phyloP scores from a whole-genome alignment of 1,140 invertebrate genomes.

The Psilanteris sp. region DNA sequence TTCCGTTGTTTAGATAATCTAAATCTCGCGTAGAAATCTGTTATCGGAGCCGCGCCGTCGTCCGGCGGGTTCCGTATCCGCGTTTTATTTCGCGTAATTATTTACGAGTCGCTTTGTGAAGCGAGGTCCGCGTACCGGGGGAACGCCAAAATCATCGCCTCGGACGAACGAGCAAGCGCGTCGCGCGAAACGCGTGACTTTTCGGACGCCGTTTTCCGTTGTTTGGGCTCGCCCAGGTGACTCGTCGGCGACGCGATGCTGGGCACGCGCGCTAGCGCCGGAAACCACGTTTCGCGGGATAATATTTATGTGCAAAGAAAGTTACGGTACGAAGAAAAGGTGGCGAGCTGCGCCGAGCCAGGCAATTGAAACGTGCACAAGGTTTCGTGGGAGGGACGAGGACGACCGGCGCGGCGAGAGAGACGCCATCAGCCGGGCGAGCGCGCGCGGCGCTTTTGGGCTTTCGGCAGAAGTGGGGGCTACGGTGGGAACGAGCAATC shows the following conservation, averaged over 20 bases:
- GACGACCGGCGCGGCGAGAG: background rate
- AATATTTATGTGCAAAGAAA: conserved; percentile 47
- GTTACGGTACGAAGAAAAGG: conserved; percentile 42
- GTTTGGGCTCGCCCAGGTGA: background rate
- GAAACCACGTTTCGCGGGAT: conserved; percentile 47
- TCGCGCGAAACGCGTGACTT: no score
- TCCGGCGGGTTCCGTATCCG: no score
- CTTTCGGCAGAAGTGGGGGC: conserved; percentile 42
- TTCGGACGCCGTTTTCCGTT: no score
- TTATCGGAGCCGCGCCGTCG: no score
- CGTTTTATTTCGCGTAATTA: no score
- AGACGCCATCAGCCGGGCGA: background rate
- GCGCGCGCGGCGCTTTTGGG: conserved; percentile 37
- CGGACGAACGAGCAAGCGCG: no score
- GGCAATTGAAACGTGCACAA: conserved; percentile 28
- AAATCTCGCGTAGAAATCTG: no score
- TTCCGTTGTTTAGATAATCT: no score
- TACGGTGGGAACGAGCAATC: conserved; percentile 31
- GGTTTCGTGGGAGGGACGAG: background rate
- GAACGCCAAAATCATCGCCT: no score
- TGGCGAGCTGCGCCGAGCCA: background rate
- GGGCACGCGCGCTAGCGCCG: conserved; percentile 35
- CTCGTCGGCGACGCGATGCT: conserved; percentile 23
- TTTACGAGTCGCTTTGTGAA: no score
- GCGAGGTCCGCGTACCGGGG: no score